phyloP scores from a whole-genome alignment of 2,888 invertebrate genomes.

The Eucera pruinosa region DNA sequence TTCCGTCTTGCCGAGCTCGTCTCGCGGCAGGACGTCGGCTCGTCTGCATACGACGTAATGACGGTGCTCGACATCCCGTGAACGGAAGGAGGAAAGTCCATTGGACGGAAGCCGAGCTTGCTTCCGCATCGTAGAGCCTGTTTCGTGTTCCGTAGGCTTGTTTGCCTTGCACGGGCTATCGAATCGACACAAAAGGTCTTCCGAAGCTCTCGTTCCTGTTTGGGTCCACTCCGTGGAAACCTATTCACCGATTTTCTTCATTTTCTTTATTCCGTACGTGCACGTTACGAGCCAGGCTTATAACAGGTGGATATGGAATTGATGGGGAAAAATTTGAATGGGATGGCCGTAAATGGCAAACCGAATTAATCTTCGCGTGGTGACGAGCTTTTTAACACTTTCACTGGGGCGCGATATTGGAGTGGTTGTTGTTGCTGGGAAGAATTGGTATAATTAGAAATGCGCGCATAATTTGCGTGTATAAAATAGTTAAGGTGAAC shows the following conservation, averaged over 20 bases:
- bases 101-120: constrained; percentile 53
- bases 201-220: constrained; percentile 7
- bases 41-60: constrained; percentile 69
- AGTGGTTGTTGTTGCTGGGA: too few relatives aligned
- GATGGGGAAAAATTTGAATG: neutral
- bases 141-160: constrained; percentile 74
- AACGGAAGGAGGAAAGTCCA: constrained; percentile 71
- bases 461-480: too few relatives aligned
- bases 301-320: neutral
- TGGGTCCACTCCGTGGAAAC: constrained; percentile 28
- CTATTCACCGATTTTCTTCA: constrained; percentile 7
- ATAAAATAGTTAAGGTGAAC: too few relatives aligned
- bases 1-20: constrained; percentile 13
- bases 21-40: constrained; percentile 7
- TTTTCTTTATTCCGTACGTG: neutral
- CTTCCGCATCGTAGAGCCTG: constrained; percentile 55
- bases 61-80: constrained; percentile 68
- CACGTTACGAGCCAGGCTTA: neutral
- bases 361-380: too few relatives aligned
- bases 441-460: too few relatives aligned
- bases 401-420: too few relatives aligned
- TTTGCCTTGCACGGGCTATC: constrained; percentile 76
- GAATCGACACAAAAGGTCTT: constrained; percentile 75
- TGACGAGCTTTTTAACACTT: too few relatives aligned
- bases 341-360: neutral